A percentile compares a stretch with the other conserved stretches of the same genome.
Evolutionary conservation across 2,113 vertebrate genomes (phyloP).

Genomic region (Meriones unguiculatus): DNA sequence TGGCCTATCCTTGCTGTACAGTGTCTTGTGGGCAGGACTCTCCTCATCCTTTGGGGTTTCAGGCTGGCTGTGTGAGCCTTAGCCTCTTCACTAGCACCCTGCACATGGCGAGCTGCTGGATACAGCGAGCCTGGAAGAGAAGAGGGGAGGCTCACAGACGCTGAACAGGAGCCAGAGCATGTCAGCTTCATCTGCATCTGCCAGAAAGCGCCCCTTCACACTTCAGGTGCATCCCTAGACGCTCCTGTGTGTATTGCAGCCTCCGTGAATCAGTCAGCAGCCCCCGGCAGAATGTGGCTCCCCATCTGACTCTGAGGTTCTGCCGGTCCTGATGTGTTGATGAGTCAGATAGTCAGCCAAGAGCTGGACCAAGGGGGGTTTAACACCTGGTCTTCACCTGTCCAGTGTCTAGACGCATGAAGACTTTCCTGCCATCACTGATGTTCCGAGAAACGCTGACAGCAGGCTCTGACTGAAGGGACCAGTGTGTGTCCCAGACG

Average conservation of each 20-base stretch:
- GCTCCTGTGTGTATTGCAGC: neutral
- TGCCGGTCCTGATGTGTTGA: neutral
- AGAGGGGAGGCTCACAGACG: neutral
- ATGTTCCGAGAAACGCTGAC: neutral
- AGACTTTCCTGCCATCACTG: too few species aligned
- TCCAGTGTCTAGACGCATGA: neutral
- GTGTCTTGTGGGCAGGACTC: neutral
- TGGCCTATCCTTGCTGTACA: neutral
- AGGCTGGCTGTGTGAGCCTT: neutral
- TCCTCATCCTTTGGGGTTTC: rapidly evolving
- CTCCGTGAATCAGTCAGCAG: constrained; percentile 22
- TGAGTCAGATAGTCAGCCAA: constrained; percentile 24
- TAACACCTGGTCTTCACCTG: neutral
- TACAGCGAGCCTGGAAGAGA: neutral
- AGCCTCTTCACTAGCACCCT: too few species aligned
- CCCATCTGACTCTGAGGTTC: constrained; percentile 30
- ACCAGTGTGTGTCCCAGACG: neutral
- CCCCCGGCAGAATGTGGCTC: neutral
- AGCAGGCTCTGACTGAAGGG: neutral
- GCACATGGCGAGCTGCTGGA: neutral
- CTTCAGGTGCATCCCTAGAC: neutral
- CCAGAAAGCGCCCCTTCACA: constrained; percentile 1
- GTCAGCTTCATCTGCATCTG: constrained; percentile 32
- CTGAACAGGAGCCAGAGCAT: constrained; percentile 46
- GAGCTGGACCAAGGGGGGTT: neutral